Evolutionary conservation across 2,888 invertebrate genomes (phyloP), one percentile per base, ranked within the genome.

Genomic region (Uloborus plumipes): DNA sequence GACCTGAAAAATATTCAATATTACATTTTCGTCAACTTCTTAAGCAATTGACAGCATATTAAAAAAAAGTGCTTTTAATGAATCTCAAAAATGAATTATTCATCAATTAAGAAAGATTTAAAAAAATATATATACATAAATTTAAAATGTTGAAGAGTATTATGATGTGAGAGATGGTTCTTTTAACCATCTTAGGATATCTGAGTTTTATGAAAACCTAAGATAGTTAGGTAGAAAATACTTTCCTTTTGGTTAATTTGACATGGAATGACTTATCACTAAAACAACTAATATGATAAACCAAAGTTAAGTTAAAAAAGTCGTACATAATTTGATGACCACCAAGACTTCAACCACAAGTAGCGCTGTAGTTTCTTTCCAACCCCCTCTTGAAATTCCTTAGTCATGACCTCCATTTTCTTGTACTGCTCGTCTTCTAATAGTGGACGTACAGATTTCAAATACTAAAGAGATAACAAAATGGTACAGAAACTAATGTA

Each of bases 331-430:
- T 91, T 92, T 62, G 90, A 89, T 50, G 91, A 89, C 89, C 91
- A 91, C 97, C 97, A 98, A 85, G 97, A 97, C 89, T 99, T 99
- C n/a, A 99, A 91, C 51, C 94, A 89, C 20, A 99, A 92, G 90
- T 98, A 99, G 88, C 96, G 92, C 89, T 99, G 99, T 39, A 99
- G 91, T 88, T 97, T 97, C 51, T 93, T 93, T 51, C 95, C 98
- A 87, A 98, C 94, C 2, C 95, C 95, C 58, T 91, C 91, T 89
- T 95, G 92, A 88, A 99, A 99, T 87, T 98, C 97, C 7, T 91
- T 91, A 0, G 97, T 95, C 85, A 98, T 90, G 76, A 91, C 91
- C 88, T 95, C 94, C 92, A 98, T 95, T 86, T 95, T 92, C 59
- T 91, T 89, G 89, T 94, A 99, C 86, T 96, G 93, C 15, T 93